A percentile compares a stretch with the other conserved stretches of the same genome.
These are phyloP conservation scores for Artibeus lituratus DNA, from an alignment of 2,797 vertebrate genomes.

Conservation along the genomic window DNA sequence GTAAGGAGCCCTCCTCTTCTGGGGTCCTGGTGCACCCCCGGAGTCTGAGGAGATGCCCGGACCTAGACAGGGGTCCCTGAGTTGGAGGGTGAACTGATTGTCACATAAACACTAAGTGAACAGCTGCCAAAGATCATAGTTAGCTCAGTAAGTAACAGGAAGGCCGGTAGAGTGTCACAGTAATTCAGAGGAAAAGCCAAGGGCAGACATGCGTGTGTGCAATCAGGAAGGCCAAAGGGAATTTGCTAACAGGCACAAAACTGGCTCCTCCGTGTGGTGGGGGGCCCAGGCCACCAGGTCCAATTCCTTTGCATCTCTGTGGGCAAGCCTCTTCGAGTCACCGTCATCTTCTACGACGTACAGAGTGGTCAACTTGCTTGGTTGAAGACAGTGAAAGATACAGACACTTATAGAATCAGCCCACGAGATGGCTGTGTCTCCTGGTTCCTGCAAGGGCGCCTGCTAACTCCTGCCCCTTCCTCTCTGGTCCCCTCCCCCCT, in stretches of 20 bases:
- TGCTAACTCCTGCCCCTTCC: not conserved
- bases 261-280: not conserved
- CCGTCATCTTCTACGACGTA: not conserved
- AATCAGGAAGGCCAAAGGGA: rapidly evolving
- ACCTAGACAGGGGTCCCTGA: not conserved
- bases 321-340: not conserved
- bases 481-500: no score
- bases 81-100: not conserved
- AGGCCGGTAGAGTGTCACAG: not conserved
- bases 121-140: not conserved
- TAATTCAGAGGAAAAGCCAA: no score
- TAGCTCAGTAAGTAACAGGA: not conserved
- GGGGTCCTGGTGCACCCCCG: not conserved
- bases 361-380: no score
- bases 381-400: not conserved
- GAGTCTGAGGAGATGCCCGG: not conserved
- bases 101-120: not conserved
- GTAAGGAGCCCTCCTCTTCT: no score
- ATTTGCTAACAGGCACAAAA: not conserved
- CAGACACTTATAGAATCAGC: not conserved
- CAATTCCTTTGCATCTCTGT: not conserved
- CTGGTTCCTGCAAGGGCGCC: not conserved
- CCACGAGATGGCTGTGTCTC: not conserved
- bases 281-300: not conserved
- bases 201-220: rapidly evolving